These are phyloP conservation scores for Poeciliopsis retropinna DNA, from an alignment of 2,113 vertebrate species.

Conservation along the genomic window DNA sequence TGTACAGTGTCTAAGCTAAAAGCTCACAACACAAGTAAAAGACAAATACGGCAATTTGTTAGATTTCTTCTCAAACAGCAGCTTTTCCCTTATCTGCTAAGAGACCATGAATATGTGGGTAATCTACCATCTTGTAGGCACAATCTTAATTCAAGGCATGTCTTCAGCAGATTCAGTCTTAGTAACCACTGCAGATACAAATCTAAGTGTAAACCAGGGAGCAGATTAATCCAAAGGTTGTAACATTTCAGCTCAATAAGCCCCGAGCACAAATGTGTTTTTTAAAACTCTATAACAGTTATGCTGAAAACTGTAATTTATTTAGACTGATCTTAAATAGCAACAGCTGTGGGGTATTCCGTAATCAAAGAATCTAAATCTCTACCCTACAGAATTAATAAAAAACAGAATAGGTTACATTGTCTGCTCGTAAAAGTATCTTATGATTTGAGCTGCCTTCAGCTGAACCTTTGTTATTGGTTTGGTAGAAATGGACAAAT, in stretches of 20 bases:
- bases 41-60: not conserved
- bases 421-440: not conserved
- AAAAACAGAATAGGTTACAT: not conserved
- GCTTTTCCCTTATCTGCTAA: not conserved
- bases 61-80: not conserved
- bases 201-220: not conserved
- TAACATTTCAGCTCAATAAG: not conserved
- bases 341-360: not conserved
- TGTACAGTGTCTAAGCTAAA: too few relatives aligned
- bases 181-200: not conserved
- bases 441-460: too few relatives aligned
- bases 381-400: not conserved
- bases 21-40: not conserved
- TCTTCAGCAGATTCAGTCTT: not conserved
- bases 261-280: not conserved
- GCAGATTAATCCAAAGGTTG: not conserved
- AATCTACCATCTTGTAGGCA: not conserved
- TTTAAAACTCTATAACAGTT: not conserved
- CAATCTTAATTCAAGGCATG: not conserved
- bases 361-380: not conserved
- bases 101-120: not conserved
- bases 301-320: not conserved
- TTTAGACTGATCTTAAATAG: not conserved
- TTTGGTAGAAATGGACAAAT: not conserved
- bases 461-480: not conserved